Conservation (phyloP, 1,140 invertebrate species). For the Choristoneura fumiferana region DNA sequence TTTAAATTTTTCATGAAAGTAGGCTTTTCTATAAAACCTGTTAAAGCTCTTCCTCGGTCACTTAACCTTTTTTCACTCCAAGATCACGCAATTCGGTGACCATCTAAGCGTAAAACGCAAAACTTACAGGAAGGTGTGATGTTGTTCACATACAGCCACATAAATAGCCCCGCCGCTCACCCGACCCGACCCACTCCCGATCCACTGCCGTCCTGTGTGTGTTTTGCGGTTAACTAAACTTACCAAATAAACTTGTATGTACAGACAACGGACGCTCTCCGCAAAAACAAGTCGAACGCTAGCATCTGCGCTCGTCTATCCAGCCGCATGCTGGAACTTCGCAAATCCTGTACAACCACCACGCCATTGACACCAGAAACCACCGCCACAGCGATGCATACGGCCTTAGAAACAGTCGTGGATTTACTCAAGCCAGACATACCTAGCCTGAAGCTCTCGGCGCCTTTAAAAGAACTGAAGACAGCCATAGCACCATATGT, state of each 20-base stretch:
- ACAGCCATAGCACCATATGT: slow-evolving; percentile 49
- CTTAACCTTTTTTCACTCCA: too few relatives aligned
- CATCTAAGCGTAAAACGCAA: too few relatives aligned
- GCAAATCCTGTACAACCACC: slow-evolving; percentile 60
- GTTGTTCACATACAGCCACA: too few relatives aligned
- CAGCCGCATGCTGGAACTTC: slow-evolving; percentile 56
- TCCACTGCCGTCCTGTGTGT: too few relatives aligned
- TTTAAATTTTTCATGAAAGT: too few relatives aligned
- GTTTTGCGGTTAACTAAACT: too few relatives aligned
- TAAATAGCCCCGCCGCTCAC: too few relatives aligned
- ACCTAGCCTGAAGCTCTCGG: slow-evolving; percentile 51
- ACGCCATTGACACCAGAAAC: slow-evolving; percentile 63
- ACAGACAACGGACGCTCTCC: slow-evolving; percentile 63
- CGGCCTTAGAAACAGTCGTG: slow-evolving; percentile 53
- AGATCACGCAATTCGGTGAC: too few relatives aligned
- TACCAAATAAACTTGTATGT: neutral
- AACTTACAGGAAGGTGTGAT: too few relatives aligned
- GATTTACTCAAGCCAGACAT: slow-evolving; percentile 63
- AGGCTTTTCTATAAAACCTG: too few relatives aligned
- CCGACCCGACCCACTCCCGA: too few relatives aligned
- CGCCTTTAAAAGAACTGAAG: slow-evolving; percentile 45
- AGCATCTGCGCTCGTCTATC: slow-evolving; percentile 52
- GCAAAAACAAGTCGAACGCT: slow-evolving; percentile 56
- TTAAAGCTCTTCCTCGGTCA: too few relatives aligned
- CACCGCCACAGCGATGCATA: slow-evolving; percentile 60